Percentiles rank a stretch among this genome's conserved stretches.
These are phyloP conservation scores for Diabrotica virgifera DNA, from an alignment of 1,140 invertebrate species.

Conservation along the genomic window DNA sequence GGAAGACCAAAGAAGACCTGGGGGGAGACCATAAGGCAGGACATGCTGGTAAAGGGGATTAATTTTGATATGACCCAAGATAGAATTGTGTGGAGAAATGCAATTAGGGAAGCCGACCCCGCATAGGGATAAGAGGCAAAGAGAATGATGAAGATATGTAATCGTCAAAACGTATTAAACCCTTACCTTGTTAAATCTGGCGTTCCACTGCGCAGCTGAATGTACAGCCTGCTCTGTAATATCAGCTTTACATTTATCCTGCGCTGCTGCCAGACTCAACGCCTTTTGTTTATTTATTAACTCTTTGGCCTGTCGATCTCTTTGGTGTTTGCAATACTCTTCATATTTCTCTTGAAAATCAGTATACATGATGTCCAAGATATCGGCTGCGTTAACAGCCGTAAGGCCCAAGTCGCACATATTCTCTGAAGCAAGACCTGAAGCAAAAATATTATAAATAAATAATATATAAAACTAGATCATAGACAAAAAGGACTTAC, in stretches of 20 bases:
- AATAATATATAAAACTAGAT: too few species aligned
- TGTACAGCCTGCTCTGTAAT: constrained; percentile 82
- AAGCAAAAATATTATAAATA: background rate
- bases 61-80: too few species aligned
- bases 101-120: too few species aligned
- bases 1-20: too few species aligned
- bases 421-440: constrained; percentile 80
- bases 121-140: too few species aligned
- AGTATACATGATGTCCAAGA: constrained; percentile 90
- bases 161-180: too few species aligned
- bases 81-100: too few species aligned
- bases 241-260: constrained; percentile 58
- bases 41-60: too few species aligned
- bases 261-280: constrained; percentile 41
- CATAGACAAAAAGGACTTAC: too few species aligned
- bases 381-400: constrained; percentile 85
- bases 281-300: constrained; percentile 67
- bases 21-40: too few species aligned
- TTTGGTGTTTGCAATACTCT: constrained; percentile 81
- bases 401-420: constrained; percentile 94
- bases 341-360: constrained; percentile 95
- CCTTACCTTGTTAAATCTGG: constrained; percentile 68
- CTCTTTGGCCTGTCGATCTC: constrained; percentile 74
- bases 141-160: too few species aligned
- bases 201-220: constrained; percentile 86